These are phyloP conservation scores for Battus philenor DNA, from an alignment of 1,140 invertebrate genomes.

Conservation along the genomic window DNA sequence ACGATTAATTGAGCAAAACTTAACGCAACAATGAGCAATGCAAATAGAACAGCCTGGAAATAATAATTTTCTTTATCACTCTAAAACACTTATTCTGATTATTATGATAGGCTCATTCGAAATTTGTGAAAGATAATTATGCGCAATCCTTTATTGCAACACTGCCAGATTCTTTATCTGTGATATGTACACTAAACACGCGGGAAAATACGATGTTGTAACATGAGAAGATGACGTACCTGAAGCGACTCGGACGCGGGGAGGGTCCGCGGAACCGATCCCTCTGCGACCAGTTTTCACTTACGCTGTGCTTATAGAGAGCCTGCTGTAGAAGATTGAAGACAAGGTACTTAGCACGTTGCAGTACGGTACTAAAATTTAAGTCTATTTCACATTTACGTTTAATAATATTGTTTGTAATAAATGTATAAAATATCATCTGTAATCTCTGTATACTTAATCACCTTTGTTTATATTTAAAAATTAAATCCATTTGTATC, in stretches of 20 bases:
- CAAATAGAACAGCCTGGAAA: constrained; percentile 43
- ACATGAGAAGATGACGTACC: constrained; percentile 18
- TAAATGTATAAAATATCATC: constrained; percentile 76
- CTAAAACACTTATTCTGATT: constrained; percentile 17
- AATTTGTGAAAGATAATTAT: constrained; percentile 13
- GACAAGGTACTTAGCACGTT: constrained; percentile 54
- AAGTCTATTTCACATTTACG: constrained; percentile 71
- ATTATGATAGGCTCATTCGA: constrained; percentile 5
- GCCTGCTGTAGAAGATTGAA: constrained; percentile 33
- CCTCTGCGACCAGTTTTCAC: constrained; percentile 29
- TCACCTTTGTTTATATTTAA: constrained; percentile 75
- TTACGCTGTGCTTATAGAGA: constrained; percentile 32
- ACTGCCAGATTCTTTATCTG: constrained; percentile 6
- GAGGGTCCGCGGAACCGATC: constrained; percentile 24
- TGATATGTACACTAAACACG: constrained; percentile 14
- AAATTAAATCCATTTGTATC: constrained; percentile 76
- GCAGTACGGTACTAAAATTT: constrained; percentile 62
- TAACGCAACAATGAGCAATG: constrained; percentile 70
- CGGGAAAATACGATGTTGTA: not conserved
- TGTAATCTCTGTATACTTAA: constrained; percentile 76
- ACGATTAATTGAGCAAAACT: constrained; percentile 71
- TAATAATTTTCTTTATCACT: constrained; percentile 15
- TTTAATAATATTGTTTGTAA: constrained; percentile 75
- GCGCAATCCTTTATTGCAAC: constrained; percentile 12
- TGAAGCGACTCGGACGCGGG: constrained; percentile 17